Evolutionary conservation across 2,797 vertebrate genomes (phyloP).

Genomic region (Poeciliopsis gracilis): DNA sequence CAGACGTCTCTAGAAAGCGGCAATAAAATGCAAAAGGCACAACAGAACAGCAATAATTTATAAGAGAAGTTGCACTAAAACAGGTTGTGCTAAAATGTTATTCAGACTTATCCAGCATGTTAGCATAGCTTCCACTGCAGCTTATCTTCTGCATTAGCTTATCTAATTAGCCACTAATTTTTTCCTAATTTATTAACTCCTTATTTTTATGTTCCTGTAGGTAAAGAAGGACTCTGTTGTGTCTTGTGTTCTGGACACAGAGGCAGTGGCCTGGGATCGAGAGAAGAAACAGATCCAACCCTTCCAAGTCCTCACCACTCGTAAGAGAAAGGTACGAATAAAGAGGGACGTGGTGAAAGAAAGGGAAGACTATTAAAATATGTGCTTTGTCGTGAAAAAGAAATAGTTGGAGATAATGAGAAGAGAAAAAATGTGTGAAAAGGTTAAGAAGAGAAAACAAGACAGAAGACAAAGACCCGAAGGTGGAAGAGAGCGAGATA

Average conservation of each 20-base stretch:
- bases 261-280: slow-evolving; percentile 91
- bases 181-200: not conserved
- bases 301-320: slow-evolving; percentile 92
- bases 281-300: slow-evolving; percentile 92
- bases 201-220: slow-evolving; percentile 57
- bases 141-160: not conserved
- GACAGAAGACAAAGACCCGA: slow-evolving; percentile 49
- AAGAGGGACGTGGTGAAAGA: not conserved
- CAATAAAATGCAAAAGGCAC: not conserved
- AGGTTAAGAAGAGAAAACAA: slow-evolving; percentile 60
- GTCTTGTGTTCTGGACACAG: slow-evolving; percentile 88
- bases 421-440: slow-evolving; percentile 29
- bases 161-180: not conserved
- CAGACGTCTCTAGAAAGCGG: not conserved
- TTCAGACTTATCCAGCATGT: not conserved
- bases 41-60: not conserved
- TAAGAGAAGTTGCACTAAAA: not conserved
- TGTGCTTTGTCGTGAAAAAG: slow-evolving; percentile 11
- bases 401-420: slow-evolving; percentile 34
- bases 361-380: slow-evolving; percentile 16
- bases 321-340: slow-evolving; percentile 88
- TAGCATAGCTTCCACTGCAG: not conserved
- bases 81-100: not conserved
- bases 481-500: slow-evolving; percentile 50
- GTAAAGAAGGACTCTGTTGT: slow-evolving; percentile 83